These are phyloP conservation scores for Drosophila formosana DNA, from an alignment of 2,888 invertebrate genomes.

Conservation along the genomic window DNA sequence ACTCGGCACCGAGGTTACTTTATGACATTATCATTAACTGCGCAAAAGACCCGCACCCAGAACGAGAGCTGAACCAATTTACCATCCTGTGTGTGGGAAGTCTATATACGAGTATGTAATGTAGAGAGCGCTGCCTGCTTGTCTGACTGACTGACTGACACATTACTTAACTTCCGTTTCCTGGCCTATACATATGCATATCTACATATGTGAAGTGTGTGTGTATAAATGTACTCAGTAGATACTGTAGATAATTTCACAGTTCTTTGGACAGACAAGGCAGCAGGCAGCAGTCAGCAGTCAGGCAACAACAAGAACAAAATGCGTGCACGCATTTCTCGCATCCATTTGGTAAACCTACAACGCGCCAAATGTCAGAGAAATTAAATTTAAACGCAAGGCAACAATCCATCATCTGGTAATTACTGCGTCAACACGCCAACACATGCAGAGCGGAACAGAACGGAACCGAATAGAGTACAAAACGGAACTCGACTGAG, in stretches of 20 bases:
- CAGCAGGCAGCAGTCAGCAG: constrained; percentile 6
- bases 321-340: constrained; percentile 76
- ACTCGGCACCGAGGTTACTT: constrained; percentile 36
- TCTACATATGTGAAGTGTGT: constrained; percentile 11
- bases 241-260: constrained; percentile 72
- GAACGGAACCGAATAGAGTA: constrained; percentile 21
- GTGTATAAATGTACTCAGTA: constrained; percentile 20
- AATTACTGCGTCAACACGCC: constrained; percentile 80
- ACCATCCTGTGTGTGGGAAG: constrained; percentile 28
- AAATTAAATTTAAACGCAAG: constrained; percentile 81
- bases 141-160: constrained; percentile 69
- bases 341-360: constrained; percentile 73
- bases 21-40: constrained; percentile 60
- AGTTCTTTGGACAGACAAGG: constrained; percentile 68
- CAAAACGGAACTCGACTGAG: constrained; percentile 13
- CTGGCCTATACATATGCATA: constrained; percentile 46
- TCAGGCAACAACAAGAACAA: constrained; percentile 40
- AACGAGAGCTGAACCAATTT: constrained; percentile 33
- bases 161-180: constrained; percentile 80
- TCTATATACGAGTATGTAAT: constrained; percentile 8
- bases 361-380: constrained; percentile 78
- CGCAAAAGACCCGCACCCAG: constrained; percentile 36
- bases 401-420: constrained; percentile 81
- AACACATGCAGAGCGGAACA: constrained; percentile 56
- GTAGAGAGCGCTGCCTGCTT: constrained; percentile 11